phyloP scores from a whole-genome alignment of 2,113 vertebrate genomes.

The Dasyornis broadbenti region DNA sequence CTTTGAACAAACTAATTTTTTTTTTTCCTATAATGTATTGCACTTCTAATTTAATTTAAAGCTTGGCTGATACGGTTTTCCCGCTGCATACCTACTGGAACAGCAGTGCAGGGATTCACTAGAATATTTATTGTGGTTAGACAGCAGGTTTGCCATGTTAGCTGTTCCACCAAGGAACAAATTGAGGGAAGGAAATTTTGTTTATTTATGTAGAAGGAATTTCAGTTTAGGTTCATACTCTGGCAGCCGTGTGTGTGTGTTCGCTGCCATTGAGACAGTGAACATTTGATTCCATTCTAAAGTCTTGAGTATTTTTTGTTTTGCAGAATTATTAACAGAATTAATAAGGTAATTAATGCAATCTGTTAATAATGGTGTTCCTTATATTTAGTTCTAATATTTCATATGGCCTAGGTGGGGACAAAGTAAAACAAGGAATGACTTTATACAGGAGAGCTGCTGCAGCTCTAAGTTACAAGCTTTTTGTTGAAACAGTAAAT shows the following conservation, averaged over 20 bases:
- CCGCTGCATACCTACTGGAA: neutral
- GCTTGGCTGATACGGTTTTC: neutral
- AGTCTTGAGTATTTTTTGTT: neutral
- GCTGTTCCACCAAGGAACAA: neutral
- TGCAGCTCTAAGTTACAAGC: neutral
- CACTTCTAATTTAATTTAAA: neutral
- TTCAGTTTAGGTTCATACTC: neutral
- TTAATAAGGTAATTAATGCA: neutral
- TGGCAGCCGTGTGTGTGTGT: fast-evolving
- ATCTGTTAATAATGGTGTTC: neutral
- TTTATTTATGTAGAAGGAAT: neutral
- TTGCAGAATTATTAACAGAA: neutral
- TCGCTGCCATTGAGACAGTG: neutral
- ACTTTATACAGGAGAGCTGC: neutral
- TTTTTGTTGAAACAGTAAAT: neutral
- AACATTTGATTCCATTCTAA: neutral
- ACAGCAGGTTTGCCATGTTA: neutral
- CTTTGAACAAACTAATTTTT: neutral
- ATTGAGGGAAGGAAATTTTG: neutral
- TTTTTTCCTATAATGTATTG: neutral
- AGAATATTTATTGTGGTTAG: neutral
- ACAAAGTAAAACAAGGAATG: neutral
- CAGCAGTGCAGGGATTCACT: neutral
- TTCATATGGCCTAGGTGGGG: neutral
- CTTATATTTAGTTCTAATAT: neutral